Evolutionary conservation across 2,797 vertebrate species (phyloP), one percentile per base, ranked within the genome.

Genomic region (Melopsittacus undulatus): DNA sequence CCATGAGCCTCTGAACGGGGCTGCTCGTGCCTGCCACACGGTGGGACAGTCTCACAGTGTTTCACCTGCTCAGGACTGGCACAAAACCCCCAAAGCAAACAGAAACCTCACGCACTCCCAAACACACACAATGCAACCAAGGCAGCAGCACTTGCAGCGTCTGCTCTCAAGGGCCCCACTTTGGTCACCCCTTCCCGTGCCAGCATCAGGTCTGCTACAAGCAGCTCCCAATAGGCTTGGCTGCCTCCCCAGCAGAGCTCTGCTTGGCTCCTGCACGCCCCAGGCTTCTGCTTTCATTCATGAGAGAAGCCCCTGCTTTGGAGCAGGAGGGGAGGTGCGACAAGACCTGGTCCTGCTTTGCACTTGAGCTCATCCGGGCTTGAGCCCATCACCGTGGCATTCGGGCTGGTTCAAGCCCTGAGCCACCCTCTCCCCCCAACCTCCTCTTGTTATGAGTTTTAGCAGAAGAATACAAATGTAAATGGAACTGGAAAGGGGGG

Each of bases 401-500:
- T 22, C 6, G 57, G 64, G 76, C 32, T 42, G n/a, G n/a, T 92
- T 23, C 36, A 81, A 77, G 8, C 2, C 89, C 7, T 7, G 36
- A 26, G 69, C 19, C 84, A 83, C 23, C 38, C 69, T 83, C 63
- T 48, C 72, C 54, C 36, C 51, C 26, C 42, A 2, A 2, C 45
- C 43, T 42, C 77, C 72, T 62, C 76, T 51, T 49, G 40, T 54
- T 63, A n/a, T 92, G 69, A 64, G 87, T 92, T 85, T 38, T 52
- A 92, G 70, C 38, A 83, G 46, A 94, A 96, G 93, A 96, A 94
- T 95, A 67, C 91, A 96, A 97, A 96, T 92, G 95, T 86, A 97
- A 96, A 97, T 96, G 27, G 23, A 83, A 83, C 38, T 80, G 84
- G 91, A 77, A 85, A 93, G 57, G 67, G 30, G 73, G 11, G 5